Percentiles rank a stretch among this genome's conserved stretches.
These are phyloP conservation scores for Cyphomyrmex costatus DNA, from an alignment of 1,140 invertebrate genomes.

Conservation along the genomic window DNA sequence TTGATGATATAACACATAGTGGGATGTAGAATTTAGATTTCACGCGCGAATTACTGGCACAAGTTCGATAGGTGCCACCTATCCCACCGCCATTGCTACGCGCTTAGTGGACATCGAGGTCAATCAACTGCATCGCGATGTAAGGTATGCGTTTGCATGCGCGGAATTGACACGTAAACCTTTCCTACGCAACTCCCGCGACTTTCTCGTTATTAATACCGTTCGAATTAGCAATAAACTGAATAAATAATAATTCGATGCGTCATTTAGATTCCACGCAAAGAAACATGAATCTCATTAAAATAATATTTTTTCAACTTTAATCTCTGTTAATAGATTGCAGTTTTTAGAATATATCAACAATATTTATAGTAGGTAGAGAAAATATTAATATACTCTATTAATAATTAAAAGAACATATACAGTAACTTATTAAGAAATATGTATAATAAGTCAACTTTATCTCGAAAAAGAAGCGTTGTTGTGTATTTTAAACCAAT, in stretches of 20 bases:
- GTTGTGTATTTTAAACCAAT: not conserved
- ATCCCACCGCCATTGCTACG: constrained; percentile 30
- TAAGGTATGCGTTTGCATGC: constrained; percentile 66
- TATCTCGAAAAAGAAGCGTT: not conserved
- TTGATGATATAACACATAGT: not conserved
- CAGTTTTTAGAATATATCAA: not conserved
- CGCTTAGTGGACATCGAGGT: constrained; percentile 66
- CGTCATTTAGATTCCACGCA: not conserved
- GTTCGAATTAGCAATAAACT: not conserved
- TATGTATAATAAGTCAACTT: not conserved
- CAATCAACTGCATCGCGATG: constrained; percentile 76
- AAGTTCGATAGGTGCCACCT: constrained; percentile 55
- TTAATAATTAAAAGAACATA: not conserved
- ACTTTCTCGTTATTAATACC: constrained; percentile 44
- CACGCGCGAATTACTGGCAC: constrained; percentile 18
- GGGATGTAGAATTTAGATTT: not conserved
- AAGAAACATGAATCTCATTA: constrained; percentile 2
- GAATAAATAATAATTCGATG: not conserved
- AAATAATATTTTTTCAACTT: not conserved
- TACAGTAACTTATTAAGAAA: not conserved
- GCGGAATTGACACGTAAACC: constrained; percentile 49
- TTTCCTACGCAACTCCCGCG: constrained; percentile 6
- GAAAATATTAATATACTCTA: not conserved
- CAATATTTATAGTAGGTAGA: not conserved
- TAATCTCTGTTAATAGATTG: not conserved